Evolutionary conservation across 1,140 invertebrate species (phyloP), one percentile per base, ranked within the genome.

Genomic region (Neodiprion virginianus): DNA sequence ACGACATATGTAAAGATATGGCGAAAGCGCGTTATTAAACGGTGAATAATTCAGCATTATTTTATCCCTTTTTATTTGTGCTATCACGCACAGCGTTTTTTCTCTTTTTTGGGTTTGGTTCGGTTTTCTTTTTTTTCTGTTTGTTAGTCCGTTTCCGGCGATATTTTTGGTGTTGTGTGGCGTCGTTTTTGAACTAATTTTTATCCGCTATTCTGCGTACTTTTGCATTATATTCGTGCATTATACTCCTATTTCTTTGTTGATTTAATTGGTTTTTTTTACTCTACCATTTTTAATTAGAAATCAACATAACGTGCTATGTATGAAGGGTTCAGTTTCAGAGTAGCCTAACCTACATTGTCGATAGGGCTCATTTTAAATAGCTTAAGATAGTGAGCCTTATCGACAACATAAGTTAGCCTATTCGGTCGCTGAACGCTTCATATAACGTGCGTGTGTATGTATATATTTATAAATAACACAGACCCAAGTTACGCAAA

Each of bases 401-500:
- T 40, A 40, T 40, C 28, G 28, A 5, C 28, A 40, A 40, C 5
- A 5, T 40, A 40, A 5, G 5, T 40, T 40, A 71, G 50, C 5
- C 65, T 21, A 47, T 12, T 40, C 28, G 1, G 23, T 48, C 14
- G 23, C 23, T 50, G 28, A 71, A 49, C 65, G 14, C n/a, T n/a
- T 23, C 12, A n/a, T 70, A 14, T 48, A 47, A 17, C 66, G 40
- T 66, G 48, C 67, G 40, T 72, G 14, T 23, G 21, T 73, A 17
- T 48, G 17, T 10, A n/a, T 49, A 28, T 74, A 61, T 65, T 21
- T 53, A 17, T 49, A 21, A 23, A 61, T 53, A 48, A 72, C 21
- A 69, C 11, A 47, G 21, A 69, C 21, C 17, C 21, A 21, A 82
- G 77, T 89, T 95, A 99, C 86, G 98, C 98, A 89, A 99, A 99